Evolutionary conservation across 2,797 vertebrate species (phyloP), one percentile per base, ranked within the genome.

Genomic region (Tinamus major): DNA sequence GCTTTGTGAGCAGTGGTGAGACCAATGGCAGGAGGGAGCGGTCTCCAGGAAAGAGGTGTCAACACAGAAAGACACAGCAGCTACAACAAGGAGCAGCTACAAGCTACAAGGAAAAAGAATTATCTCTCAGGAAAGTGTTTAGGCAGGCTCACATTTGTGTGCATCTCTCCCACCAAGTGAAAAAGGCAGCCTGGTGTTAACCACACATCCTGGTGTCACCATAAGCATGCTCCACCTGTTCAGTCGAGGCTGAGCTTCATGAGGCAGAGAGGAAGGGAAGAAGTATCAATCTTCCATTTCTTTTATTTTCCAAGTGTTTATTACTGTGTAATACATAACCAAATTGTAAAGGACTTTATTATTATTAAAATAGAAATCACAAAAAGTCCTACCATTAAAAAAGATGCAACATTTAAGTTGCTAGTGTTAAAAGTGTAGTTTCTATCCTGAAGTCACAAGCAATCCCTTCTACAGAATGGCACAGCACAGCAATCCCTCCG

Each of bases 11-110:
- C 59, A n/a, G 13, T 21, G 67, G 61, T 72, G 76, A 65, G 27
- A 29, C 59, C 48, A 56, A 79, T 64, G 79, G 2, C 42, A 65
- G 71, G 6, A 59, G 29, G 74, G 37, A 85, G 27, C 20, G 42
- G 33, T 83, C 88, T 74, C 81, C 69, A 64, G 88, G 44, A 90
- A 48, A 71, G 41, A 56, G 37, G 55, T 21, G 75, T 75, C 70
- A 91, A 74, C 46, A 78, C 7, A 33, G 44, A 81, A 81, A 42
- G 48, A 65, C 29, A 62, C 35, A 88, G 46, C 19, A 48, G 10
- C 27, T 44, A 31, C 61, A 82, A 48, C 42, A 2, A 2, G 35
- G 64, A 82, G n/a, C n/a, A n/a, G n/a, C n/a, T n/a, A n/a, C n/a
- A n/a, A n/a, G n/a, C n/a, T n/a, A 48, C 42, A 2, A 2, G 35